Evolutionary conservation across 1,140 invertebrate species (phyloP), one percentile per base, ranked within the genome.

Genomic region (Pogonognathellus flavescens): DNA sequence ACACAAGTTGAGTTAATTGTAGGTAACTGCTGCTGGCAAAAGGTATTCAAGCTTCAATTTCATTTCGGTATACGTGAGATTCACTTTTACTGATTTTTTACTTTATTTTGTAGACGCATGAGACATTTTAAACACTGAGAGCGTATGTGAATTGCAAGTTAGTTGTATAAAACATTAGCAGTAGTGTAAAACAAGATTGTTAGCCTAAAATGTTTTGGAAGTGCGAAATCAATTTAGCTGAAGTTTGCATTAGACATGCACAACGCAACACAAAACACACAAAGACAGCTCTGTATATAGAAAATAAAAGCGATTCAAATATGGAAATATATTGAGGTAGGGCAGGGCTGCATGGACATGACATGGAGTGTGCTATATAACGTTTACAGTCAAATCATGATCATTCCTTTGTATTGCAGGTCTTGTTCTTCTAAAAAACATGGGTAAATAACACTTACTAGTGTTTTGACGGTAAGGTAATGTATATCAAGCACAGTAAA

Each of bases 231-330:
- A 18, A 66, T 22, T 66, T 66, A 13, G 25, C 13, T 66, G 22
- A 5, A 25, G 14, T 25, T 14, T 66, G 62, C 22, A 66, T 66
- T 10, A 10, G 11, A 22, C 22, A 18, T 6, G 41, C 49, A 16
- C 22, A 41, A 49, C 25, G n/a, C 31, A 76, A 16, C 16, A 76
- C 41, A 76, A 31, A 49, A 13, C 41, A 76, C 22, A 76, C 70
- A 76, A 76, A 76, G 70, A 76, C 70, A 76, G 70, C 70, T 76
- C 70, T 76, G 25, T 76, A 76, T 76, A 76, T 76, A 76, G 70
- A 76, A 76, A 76, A 76, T 76, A 76, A 76, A 76, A 76, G 70
- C 41, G 25, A 49, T 25, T 76, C 70, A 76, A 76, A 76, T 76
- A 76, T 76, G 70, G 70, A 16, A 76, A 76, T 76, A 57, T n/a